Percentiles rank a stretch among this genome's conserved stretches.
phyloP scores from a whole-genome alignment of 2,888 invertebrate genomes.

The Synanthedon andrenaeformis region DNA sequence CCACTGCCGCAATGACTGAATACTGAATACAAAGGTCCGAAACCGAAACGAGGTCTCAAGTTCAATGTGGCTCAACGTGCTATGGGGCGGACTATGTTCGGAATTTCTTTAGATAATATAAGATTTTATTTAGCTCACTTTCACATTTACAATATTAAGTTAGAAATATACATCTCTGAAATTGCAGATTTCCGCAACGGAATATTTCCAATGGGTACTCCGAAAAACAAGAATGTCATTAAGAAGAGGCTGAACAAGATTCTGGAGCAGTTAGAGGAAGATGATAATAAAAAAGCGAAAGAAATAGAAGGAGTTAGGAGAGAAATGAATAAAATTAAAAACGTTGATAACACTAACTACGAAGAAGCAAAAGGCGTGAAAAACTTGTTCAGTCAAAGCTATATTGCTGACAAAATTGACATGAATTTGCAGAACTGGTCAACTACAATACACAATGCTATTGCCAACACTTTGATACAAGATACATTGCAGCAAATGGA shows the following conservation, averaged over 20 bases:
- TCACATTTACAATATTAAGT: too few species aligned
- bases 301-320: not conserved
- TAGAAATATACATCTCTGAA: too few species aligned
- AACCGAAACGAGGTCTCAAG: too few species aligned
- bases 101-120: too few species aligned
- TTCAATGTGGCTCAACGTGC: too few species aligned
- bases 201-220: constrained; percentile 11
- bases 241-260: constrained; percentile 30
- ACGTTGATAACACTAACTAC: not conserved
- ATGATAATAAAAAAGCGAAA: constrained; percentile 8
- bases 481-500: constrained; percentile 41
- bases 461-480: constrained; percentile 42
- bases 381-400: not conserved
- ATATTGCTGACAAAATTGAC: constrained; percentile 1
- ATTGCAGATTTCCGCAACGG: not conserved
- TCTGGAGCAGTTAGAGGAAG: constrained; percentile 39
- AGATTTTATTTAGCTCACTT: too few species aligned
- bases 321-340: not conserved
- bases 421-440: constrained; percentile 1
- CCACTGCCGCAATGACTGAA: too few species aligned
- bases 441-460: constrained; percentile 33
- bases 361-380: constrained; percentile 1
- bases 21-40: too few species aligned
- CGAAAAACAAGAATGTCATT: constrained; percentile 35
- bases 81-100: too few species aligned